These are phyloP conservation scores for Distichodus sexfasciatus DNA, from an alignment of 2,797 vertebrate species.

Conservation along the genomic window DNA sequence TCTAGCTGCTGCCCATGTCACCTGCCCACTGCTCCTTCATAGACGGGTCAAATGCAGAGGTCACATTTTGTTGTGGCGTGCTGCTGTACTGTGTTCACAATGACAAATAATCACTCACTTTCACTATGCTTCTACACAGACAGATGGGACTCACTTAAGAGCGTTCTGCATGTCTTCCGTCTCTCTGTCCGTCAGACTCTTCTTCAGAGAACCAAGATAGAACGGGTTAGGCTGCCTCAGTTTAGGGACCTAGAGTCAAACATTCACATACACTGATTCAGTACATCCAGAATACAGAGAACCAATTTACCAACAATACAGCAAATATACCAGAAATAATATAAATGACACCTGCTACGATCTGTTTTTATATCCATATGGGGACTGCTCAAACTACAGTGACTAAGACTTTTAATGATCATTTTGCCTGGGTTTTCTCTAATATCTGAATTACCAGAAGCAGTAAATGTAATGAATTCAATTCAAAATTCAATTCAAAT, in stretches of 20 bases:
- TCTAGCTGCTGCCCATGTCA: no score
- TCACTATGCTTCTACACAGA: neutral
- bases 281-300: neutral
- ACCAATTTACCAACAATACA: neutral
- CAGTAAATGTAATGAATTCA: neutral
- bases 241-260: constrained; percentile 69
- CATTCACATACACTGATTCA: neutral
- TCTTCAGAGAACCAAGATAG: constrained; percentile 83
- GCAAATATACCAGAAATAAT: no score
- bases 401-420: no score
- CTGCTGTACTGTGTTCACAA: no score
- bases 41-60: no score
- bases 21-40: no score
- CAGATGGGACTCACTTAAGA: constrained; percentile 76
- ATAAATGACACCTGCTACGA: neutral
- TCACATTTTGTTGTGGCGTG: no score
- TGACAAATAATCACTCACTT: no score
- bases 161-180: constrained; percentile 77
- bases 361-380: neutral
- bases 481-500: no score
- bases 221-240: constrained; percentile 89
- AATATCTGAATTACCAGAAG: neutral
- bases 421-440: neutral
- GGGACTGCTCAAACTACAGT: neutral
- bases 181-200: constrained; percentile 83